A percentile compares a stretch with the other conserved stretches of the same genome.
Conservation (phyloP, 2,113 vertebrate species). For the Hylia prasina region DNA sequence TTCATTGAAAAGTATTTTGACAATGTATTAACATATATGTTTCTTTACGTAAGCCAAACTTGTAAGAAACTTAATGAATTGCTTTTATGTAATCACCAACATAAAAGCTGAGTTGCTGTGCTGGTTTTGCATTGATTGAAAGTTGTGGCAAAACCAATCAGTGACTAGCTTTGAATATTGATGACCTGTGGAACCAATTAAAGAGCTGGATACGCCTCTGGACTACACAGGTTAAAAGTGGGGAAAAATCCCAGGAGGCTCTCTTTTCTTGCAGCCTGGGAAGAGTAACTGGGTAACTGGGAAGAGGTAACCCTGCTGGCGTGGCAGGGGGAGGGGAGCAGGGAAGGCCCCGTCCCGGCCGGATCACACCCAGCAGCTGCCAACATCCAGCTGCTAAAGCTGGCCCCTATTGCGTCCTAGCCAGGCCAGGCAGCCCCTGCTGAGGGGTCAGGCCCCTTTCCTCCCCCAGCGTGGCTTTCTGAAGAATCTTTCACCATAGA, state of each 20-base stretch:
- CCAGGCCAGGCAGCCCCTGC: background rate
- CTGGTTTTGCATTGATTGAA: background rate
- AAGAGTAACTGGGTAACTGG: too few relatives aligned
- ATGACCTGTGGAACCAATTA: background rate
- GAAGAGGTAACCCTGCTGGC: background rate
- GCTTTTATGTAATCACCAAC: background rate
- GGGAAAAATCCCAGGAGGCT: background rate
- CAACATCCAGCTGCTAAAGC: background rate
- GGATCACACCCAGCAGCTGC: background rate
- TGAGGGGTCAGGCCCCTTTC: background rate
- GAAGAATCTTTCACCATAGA: background rate
- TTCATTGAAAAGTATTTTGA: background rate
- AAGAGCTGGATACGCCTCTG: background rate
- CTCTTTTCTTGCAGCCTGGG: background rate
- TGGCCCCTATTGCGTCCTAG: too few relatives aligned
- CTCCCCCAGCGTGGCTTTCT: background rate
- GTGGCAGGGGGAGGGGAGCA: background rate
- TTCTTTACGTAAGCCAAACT: background rate
- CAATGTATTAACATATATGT: background rate
- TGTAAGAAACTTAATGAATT: background rate
- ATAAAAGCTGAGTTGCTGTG: background rate
- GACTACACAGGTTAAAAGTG: background rate
- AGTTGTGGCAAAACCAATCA: background rate
- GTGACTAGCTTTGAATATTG: background rate
- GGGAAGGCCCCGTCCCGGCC: too few relatives aligned